A percentile compares a stretch with the other conserved stretches of the same genome.
phyloP scores from a whole-genome alignment of 2,113 vertebrate species.

The Agapornis roseicollis region DNA sequence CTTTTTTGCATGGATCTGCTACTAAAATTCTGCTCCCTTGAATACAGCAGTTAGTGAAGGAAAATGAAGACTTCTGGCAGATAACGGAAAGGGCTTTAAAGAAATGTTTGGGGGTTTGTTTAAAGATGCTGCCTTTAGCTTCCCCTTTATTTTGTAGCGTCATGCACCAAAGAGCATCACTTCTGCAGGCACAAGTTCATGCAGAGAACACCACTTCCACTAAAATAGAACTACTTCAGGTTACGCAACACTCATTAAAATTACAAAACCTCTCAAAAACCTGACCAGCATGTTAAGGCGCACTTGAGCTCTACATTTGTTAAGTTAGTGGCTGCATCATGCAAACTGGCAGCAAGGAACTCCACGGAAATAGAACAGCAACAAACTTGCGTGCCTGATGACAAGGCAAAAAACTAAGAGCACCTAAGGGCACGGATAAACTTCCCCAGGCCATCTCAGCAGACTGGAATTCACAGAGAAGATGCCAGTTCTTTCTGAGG shows the following conservation, averaged over 20 bases:
- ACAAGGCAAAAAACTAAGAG: background rate
- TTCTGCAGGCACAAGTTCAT: conserved; percentile 54
- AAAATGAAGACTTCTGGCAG: background rate
- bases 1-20: background rate
- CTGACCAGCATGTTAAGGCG: conserved; percentile 20
- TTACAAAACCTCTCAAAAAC: conserved; percentile 2
- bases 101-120: background rate
- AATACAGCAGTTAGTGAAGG: background rate
- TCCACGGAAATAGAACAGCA: background rate
- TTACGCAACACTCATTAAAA: conserved; percentile 58
- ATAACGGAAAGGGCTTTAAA: background rate
- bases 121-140: background rate
- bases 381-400: background rate
- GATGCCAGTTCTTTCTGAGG: background rate
- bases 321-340: conserved; percentile 46
- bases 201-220: conserved; percentile 52
- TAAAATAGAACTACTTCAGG: conserved; percentile 35
- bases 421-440: background rate
- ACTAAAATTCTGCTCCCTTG: background rate
- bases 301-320: background rate
- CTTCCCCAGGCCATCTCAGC: background rate
- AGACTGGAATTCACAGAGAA: background rate
- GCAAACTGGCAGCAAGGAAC: conserved; percentile 26
- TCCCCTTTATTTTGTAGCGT: background rate
- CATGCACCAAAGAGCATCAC: conserved; percentile 23